A percentile compares a stretch with the other conserved stretches of the same genome.
Conservation (phyloP, 2,113 vertebrate species). For the Nothoprocta perdicaria region DNA sequence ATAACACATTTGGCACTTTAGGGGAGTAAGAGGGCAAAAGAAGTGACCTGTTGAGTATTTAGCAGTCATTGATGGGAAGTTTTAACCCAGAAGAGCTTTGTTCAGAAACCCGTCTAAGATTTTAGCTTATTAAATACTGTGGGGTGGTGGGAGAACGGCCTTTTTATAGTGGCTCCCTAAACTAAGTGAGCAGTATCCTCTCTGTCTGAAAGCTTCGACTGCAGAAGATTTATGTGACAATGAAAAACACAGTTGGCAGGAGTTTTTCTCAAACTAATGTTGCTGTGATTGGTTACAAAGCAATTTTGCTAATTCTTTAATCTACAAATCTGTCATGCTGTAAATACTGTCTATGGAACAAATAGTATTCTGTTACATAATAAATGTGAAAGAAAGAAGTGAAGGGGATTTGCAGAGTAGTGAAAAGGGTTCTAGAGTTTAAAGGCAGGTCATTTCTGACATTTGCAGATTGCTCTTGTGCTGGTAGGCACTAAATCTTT, state of each 20-base stretch:
- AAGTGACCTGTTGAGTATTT: not conserved
- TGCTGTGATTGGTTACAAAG: not conserved
- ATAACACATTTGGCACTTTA: not conserved
- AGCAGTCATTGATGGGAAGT: not conserved
- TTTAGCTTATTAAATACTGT: not conserved
- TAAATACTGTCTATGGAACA: not conserved
- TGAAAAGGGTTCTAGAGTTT: not conserved
- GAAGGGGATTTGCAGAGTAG: not conserved
- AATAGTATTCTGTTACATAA: not conserved
- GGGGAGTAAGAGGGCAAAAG: not conserved
- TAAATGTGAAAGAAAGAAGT: not conserved
- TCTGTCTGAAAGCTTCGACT: not conserved
- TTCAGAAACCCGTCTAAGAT: not conserved
- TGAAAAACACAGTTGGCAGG: not conserved
- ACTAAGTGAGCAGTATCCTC: not conserved
- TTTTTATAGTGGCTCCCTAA: not conserved
- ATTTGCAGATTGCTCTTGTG: not conserved
- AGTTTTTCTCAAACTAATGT: not conserved
- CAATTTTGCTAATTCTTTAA: not conserved
- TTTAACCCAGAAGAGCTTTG: not conserved
- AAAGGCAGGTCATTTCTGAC: not conserved
- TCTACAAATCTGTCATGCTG: not conserved
- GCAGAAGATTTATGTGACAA: not conserved
- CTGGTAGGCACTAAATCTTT: not conserved
- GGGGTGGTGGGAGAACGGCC: accelerated